Percentiles rank a stretch among this genome's conserved stretches.
Conservation (phyloP, 2,797 vertebrate genomes). For the Xenentodon cancila region DNA sequence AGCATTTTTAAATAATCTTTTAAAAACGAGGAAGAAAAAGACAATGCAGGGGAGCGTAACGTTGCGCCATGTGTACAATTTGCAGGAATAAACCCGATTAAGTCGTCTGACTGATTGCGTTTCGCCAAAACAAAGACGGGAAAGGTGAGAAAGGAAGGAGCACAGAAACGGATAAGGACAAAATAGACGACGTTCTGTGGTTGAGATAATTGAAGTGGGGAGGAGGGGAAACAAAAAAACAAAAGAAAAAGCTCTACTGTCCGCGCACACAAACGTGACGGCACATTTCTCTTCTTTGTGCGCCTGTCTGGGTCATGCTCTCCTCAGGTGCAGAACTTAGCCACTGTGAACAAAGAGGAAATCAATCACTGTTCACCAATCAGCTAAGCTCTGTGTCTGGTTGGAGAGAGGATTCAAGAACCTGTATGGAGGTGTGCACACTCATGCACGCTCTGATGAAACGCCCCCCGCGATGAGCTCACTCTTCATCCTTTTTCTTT, state of each 20-base stretch:
- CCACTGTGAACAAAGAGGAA: constrained; percentile 99
- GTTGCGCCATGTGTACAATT: constrained; percentile 32
- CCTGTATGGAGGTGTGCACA: constrained; percentile 26
- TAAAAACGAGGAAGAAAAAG: constrained; percentile 4
- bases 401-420: constrained; percentile 85
- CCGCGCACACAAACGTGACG: constrained; percentile 22
- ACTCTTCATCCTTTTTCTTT: constrained; percentile 35
- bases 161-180: constrained; percentile 4
- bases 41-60: constrained; percentile 24
- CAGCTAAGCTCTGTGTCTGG: constrained; percentile 99
- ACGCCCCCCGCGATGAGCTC: constrained; percentile 21
- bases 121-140: constrained; percentile 2
- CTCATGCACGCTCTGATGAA: constrained; percentile 2
- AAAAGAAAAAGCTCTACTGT: constrained; percentile 19
- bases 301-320: constrained; percentile 79
- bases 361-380: constrained; percentile 99
- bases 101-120: constrained; percentile 38
- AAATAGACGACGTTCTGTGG: constrained; percentile 13
- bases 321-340: constrained; percentile 99
- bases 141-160: constrained; percentile 12
- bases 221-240: too few relatives aligned
- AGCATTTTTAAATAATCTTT: constrained; percentile 13
- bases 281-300: constrained; percentile 20
- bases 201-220: constrained; percentile 24
- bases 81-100: constrained; percentile 24